Evolutionary conservation across 2,888 invertebrate species (phyloP).

Genomic region (Coleophora flavipennella): DNA sequence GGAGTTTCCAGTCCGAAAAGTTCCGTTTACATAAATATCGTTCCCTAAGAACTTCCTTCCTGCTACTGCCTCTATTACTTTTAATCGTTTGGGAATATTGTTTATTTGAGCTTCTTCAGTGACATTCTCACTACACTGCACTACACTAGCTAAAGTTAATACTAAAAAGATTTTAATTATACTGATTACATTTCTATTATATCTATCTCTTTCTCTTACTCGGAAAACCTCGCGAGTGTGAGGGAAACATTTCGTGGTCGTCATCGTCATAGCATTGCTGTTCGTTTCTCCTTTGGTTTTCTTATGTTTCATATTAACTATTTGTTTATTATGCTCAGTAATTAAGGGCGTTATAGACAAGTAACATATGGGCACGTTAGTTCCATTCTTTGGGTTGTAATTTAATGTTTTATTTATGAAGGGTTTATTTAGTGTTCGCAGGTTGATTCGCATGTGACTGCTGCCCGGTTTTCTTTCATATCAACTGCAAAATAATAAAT

Average conservation of each 20-base stretch:
- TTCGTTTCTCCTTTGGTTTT: conserved; percentile 15
- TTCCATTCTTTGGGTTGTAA: conserved; percentile 37
- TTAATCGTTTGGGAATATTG: conserved; percentile 41
- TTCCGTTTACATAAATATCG: conserved; percentile 57
- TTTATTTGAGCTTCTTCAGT: conserved; percentile 13
- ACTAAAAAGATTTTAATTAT: conserved; percentile 36
- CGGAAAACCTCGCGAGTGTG: not conserved
- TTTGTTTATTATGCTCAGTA: conserved; percentile 21
- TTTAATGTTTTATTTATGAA: too few species aligned
- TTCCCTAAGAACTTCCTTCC: conserved; percentile 41
- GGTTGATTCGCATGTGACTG: too few species aligned
- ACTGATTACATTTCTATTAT: conserved; percentile 18
- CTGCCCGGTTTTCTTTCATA: not conserved
- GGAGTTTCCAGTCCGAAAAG: conserved; percentile 74
- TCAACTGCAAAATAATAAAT: conserved; percentile 1
- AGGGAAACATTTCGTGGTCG: not conserved
- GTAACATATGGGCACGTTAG: conserved; percentile 19
- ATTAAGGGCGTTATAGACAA: conserved; percentile 15
- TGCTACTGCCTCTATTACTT: conserved; percentile 43
- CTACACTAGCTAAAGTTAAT: conserved; percentile 29
- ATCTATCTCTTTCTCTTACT: conserved; percentile 12
- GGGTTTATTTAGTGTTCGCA: too few species aligned
- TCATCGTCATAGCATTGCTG: conserved; percentile 49
- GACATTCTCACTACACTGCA: conserved; percentile 23
- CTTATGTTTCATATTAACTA: not conserved